Conservation (phyloP, 2,797 vertebrate genomes). For the Sparus aurata region DNA sequence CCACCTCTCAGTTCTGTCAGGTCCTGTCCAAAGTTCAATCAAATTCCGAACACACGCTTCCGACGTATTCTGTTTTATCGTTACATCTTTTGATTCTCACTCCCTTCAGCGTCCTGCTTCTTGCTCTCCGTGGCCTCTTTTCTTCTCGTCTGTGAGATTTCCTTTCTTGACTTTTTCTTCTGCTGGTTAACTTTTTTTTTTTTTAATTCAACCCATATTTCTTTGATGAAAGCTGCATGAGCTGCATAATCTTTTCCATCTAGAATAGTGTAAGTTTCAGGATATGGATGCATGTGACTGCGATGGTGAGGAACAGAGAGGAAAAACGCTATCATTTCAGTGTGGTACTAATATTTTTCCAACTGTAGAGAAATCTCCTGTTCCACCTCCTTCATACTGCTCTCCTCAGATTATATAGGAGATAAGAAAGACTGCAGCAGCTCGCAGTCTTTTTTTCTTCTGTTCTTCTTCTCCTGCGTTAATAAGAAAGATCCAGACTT, state of each 20-base stretch:
- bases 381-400: not conserved
- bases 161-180: not conserved
- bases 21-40: not conserved
- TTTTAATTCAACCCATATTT: not conserved
- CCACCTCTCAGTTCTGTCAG: not conserved
- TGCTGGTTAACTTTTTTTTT: not conserved
- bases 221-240: not conserved
- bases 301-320: not conserved
- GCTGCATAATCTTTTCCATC: not conserved
- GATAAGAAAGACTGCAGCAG: not conserved
- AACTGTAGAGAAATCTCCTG: not conserved
- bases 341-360: not conserved
- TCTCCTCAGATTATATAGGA: not conserved
- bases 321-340: not conserved
- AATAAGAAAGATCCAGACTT: slow-evolving; percentile 27
- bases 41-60: not conserved
- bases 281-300: not conserved
- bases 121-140: not conserved
- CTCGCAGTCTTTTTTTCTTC: not conserved
- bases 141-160: not conserved
- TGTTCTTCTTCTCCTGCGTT: slow-evolving; percentile 12
- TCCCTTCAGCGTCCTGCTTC: not conserved
- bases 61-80: not conserved
- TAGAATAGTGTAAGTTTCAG: not conserved
- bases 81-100: not conserved